Base-by-base conservation (phyloP, 1,140 invertebrate genomes). In the Rhizoglyphus robini region DNA sequence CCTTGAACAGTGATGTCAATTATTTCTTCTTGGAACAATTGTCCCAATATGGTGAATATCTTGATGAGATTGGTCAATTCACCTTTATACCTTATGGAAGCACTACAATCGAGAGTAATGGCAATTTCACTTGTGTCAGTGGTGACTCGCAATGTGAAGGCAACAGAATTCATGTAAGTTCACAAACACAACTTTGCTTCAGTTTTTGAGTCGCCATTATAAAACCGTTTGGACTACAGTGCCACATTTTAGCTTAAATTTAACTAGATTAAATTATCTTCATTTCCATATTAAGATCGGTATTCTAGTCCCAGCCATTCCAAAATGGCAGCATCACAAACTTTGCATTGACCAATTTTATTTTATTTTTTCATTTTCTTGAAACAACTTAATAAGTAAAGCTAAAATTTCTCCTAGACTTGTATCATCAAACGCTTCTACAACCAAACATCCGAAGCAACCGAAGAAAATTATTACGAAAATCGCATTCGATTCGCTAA, bases 121-220 rank as follows among this genome's bases (percentile, higher is more conserved):
- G 46, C n/a, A 20, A 27, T n/a, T 38, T 49, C 27, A 32, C 5
- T 20, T 64, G 63, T 38, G 20, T 18, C 11, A 2, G 4, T 2
- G 47, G 61, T 29, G 31, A 64, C 29, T 1, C 3, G 3, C 63
- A 64, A 30, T 64, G 63, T 36, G 27, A 15, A 8, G 63, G 15
- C 18, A 64, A 64, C 29, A 34, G 29, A 51, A 4, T 64, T 49
- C 63, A 64, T 51, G 63, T 64, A 64, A 64, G 18, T 48, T 8
- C 23, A 51, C 27, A 51, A n/a, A n/a, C 2, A 32, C 3, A 2
- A n/a, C 8, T 51, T 51, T n/a, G 4, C 1, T 63, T 23, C n/a
- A 2, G n/a, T n/a, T n/a, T n/a, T n/a, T n/a, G n/a, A n/a, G n/a
- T n/a, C n/a, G n/a, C n/a, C n/a, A n/a, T n/a, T n/a, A n/a, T n/a